Base-by-base conservation (phyloP, 2,113 vertebrate species). In the Oryzias javanicus region DNA sequence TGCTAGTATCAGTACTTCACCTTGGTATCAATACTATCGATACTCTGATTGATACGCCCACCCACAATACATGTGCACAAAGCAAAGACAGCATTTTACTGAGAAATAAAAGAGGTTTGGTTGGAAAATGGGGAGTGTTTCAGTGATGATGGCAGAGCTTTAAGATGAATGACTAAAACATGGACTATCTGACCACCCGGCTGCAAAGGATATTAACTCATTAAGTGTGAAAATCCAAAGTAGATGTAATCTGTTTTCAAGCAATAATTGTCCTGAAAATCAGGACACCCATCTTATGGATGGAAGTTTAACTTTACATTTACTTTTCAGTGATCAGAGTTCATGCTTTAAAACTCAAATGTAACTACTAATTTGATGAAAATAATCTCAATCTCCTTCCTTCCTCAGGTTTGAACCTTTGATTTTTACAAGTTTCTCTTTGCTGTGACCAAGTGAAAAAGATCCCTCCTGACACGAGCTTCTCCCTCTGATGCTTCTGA, bases 131-230 rank as follows among this genome's bases (percentile, higher is more conserved):
- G 3, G 10, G 35, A 35, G 4, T 20, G 19, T 22, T 41, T 40
- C 27, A 70, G n/a, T 17, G 13, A 51, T 15, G 19, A 49, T 62
- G 22, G 49, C 20, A 27, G 25, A 49, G 44, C 12, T 48, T 48
- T 14, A 81, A 66, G 78, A 81, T 74, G 78, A 75, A 84, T 80
- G 69, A 68, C 14, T 17, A 41, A 48, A 51, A 42, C 18, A 52
- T 20, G 51, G 3, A 60, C 50, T 14, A n/a, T 58, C 50, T 74
- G 70, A 75, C 63, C 70, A 72, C 55, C 24, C 52, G 49, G 22
- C 51, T 51, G 65, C 46, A 68, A 40, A 68, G 80, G 68, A 78
- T 55, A 80, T 84, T 10, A 79, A 71, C 27, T 42, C 42, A 61
- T 22, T 48, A 63, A n/a, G 47, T 20, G 48, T 52, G 45, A 49